A percentile compares a stretch with the other conserved stretches of the same genome.
These are phyloP conservation scores for Hyperopisus bebe DNA, from an alignment of 2,113 vertebrate species.

Conservation along the genomic window DNA sequence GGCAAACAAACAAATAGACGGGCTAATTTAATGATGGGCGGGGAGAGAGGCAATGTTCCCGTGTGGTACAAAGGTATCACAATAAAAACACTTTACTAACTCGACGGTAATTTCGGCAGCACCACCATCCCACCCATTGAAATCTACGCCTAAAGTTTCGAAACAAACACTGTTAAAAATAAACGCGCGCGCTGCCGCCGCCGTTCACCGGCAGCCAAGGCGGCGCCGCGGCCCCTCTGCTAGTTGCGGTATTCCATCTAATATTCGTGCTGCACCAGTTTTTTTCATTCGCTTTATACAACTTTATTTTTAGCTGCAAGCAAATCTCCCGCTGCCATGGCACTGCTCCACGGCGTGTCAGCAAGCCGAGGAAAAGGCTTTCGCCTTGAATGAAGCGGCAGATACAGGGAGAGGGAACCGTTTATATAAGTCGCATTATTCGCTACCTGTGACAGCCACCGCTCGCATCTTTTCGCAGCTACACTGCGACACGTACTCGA, in stretches of 20 bases:
- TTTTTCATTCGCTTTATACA: conserved; percentile 31
- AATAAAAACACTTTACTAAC: background rate
- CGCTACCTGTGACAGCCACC: conserved; percentile 34
- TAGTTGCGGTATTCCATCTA: conserved; percentile 31
- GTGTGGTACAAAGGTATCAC: background rate
- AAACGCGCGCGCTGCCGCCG: background rate
- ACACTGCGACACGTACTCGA: background rate
- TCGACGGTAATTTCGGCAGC: background rate
- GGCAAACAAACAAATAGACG: background rate
- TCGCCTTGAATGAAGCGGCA: conserved; percentile 26
- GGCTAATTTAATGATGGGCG: background rate
- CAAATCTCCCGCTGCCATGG: conserved; percentile 35
- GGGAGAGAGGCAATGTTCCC: background rate
- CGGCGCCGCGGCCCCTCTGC: background rate
- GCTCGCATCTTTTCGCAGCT: conserved; percentile 11
- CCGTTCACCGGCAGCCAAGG: background rate
- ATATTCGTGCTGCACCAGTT: conserved; percentile 45
- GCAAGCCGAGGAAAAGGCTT: conserved; percentile 33
- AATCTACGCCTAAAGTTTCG: background rate
- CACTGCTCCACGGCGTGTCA: conserved; percentile 21
- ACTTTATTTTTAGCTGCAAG: conserved; percentile 50
- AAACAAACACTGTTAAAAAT: background rate
- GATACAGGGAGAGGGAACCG: conserved; percentile 23
- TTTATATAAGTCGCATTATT: conserved; percentile 46
- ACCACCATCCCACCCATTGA: background rate